Conservation (phyloP, 1,140 invertebrate species). For the Zaprionus camerounensis region DNA sequence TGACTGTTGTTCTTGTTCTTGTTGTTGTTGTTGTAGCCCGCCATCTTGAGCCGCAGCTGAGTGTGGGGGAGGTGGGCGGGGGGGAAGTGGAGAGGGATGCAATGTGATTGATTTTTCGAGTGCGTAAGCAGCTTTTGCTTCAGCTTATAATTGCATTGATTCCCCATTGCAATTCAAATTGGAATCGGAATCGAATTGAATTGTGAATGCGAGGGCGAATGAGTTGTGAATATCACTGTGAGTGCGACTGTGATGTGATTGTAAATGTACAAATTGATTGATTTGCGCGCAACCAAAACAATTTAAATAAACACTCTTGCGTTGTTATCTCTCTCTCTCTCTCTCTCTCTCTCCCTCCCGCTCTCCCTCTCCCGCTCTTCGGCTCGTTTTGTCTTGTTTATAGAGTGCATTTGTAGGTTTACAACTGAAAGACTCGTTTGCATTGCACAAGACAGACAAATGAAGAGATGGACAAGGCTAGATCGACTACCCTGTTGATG, state of each 20-base stretch:
- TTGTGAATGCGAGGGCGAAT: neutral
- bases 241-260: neutral
- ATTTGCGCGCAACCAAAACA: constrained; percentile 5
- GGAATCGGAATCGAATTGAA: constrained; percentile 1
- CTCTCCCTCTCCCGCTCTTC: no score
- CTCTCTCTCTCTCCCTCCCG: no score
- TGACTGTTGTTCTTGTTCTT: neutral
- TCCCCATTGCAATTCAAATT: constrained; percentile 3
- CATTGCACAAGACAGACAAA: no score
- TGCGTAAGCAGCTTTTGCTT: constrained; percentile 2
- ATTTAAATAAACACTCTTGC: neutral
- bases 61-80: no score
- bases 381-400: no score
- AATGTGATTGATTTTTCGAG: neutral
- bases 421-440: no score
- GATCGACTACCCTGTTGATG: no score
- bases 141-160: constrained; percentile 5
- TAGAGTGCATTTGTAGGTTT: no score
- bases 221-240: neutral
- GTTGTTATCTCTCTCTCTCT: neutral
- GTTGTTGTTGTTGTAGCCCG: neutral
- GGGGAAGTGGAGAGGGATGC: no score
- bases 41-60: neutral
- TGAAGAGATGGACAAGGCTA: no score
- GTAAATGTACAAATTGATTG: neutral